phyloP scores from a whole-genome alignment of 2,888 invertebrate species.

The Trichopoda pennipes region DNA sequence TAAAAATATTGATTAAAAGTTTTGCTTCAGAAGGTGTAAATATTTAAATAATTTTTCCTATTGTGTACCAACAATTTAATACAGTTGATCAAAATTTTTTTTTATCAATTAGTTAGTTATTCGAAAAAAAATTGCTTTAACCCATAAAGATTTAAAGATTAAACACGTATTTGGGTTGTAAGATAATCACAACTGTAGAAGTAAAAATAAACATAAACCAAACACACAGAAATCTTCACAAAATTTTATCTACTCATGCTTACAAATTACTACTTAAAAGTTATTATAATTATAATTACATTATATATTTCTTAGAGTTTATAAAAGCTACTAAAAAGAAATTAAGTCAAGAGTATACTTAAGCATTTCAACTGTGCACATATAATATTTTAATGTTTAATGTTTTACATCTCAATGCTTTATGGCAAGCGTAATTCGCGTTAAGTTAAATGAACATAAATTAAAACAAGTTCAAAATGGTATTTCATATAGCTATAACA shows the following conservation, averaged over 20 bases:
- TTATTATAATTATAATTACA: not conserved
- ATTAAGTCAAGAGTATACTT: constrained; percentile 11
- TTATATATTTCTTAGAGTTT: constrained; percentile 8
- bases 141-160: constrained; percentile 55
- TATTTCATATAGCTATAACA: too few species aligned
- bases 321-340: constrained; percentile 14
- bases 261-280: not conserved
- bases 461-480: too few species aligned
- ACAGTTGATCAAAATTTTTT: not conserved
- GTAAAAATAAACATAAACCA: not conserved
- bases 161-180: constrained; percentile 45
- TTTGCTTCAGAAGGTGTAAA: too few species aligned
- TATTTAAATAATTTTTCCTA: not conserved
- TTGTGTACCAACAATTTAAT: not conserved
- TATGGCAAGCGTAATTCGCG: not conserved
- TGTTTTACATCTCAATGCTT: not conserved
- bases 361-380: constrained; percentile 1
- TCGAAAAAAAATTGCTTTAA: constrained; percentile 36
- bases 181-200: constrained; percentile 30
- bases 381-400: not conserved
- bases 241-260: not conserved
- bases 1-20: too few species aligned
- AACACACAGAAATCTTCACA: not conserved
- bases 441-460: not conserved
- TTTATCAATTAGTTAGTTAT: not conserved